These are phyloP conservation scores for Stegastes partitus DNA, from an alignment of 2,113 vertebrate species.

Conservation along the genomic window DNA sequence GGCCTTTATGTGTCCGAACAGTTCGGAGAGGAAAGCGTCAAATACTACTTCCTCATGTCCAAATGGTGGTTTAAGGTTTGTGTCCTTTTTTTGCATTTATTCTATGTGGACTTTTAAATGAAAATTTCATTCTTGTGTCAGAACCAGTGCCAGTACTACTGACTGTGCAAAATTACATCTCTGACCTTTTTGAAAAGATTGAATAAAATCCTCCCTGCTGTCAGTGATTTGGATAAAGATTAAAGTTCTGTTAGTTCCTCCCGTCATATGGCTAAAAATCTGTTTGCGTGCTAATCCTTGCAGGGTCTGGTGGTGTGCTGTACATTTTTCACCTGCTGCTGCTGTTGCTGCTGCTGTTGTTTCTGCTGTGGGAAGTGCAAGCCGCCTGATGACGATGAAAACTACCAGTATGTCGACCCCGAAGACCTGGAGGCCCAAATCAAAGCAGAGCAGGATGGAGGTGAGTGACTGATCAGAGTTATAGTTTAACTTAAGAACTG, in stretches of 20 bases:
- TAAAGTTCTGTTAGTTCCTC: background rate
- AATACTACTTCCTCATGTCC: constrained; percentile 93
- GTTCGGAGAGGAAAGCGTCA: constrained; percentile 94
- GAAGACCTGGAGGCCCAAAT: constrained; percentile 91
- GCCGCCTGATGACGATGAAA: constrained; percentile 86
- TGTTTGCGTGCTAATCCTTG: constrained; percentile 6
- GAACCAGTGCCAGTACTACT: background rate
- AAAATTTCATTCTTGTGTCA: too few species aligned
- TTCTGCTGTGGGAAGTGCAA: constrained; percentile 92
- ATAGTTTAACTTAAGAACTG: too few species aligned
- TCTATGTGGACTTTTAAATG: background rate
- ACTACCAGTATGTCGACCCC: constrained; percentile 87
- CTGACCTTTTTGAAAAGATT: constrained; percentile 15
- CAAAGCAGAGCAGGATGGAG: constrained; percentile 82
- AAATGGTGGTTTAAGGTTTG: constrained; percentile 97
- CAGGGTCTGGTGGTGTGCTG: constrained; percentile 89
- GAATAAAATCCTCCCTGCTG: constrained; percentile 1
- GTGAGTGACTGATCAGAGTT: constrained; percentile 68
- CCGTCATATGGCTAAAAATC: constrained; percentile 11
- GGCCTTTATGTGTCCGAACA: constrained; percentile 94
- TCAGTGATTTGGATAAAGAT: constrained; percentile 13
- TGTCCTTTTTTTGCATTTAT: background rate
- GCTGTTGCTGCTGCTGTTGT: constrained; percentile 93
- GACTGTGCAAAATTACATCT: constrained; percentile 4
- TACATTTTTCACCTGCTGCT: constrained; percentile 88